Conservation (phyloP, 2,113 vertebrate genomes). For the Psophia crepitans region DNA sequence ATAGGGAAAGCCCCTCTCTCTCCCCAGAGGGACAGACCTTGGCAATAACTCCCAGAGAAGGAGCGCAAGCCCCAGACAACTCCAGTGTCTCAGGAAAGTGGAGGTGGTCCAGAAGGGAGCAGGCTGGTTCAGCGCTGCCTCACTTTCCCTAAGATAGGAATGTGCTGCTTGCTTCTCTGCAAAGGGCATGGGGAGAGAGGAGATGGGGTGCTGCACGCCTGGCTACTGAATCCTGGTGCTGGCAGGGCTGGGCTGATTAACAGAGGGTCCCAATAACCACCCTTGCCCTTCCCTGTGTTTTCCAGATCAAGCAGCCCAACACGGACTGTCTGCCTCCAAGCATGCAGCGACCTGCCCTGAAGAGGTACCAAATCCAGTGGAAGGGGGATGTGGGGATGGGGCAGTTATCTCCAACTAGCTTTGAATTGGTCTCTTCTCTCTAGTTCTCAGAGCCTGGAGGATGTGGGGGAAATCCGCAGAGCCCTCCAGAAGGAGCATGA, state of each 20-base stretch:
- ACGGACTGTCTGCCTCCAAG: slow-evolving; percentile 83
- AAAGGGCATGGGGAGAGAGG: neutral
- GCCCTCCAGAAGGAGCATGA: slow-evolving; percentile 85
- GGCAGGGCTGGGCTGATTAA: neutral
- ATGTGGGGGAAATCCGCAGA: slow-evolving; percentile 77
- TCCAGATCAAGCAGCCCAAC: slow-evolving; percentile 87
- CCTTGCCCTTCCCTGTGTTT: neutral
- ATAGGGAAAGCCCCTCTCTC: neutral
- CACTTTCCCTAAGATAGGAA: neutral
- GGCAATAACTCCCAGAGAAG: neutral
- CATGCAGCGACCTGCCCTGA: slow-evolving; percentile 79
- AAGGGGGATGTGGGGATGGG: neutral
- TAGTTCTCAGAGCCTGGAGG: slow-evolving; percentile 90
- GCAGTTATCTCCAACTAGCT: neutral
- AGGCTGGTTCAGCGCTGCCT: neutral
- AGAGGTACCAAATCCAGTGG: slow-evolving; percentile 76
- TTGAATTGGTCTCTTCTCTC: neutral
- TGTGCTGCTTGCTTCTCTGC: neutral
- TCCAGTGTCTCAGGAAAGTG: neutral
- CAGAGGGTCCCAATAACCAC: neutral
- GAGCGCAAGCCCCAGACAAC: neutral
- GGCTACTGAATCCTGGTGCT: neutral
- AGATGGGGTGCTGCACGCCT: neutral
- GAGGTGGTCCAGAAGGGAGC: neutral
- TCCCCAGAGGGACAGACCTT: neutral